These are phyloP conservation scores for Vanessa tameamea DNA, from an alignment of 1,140 invertebrate genomes.

Conservation along the genomic window DNA sequence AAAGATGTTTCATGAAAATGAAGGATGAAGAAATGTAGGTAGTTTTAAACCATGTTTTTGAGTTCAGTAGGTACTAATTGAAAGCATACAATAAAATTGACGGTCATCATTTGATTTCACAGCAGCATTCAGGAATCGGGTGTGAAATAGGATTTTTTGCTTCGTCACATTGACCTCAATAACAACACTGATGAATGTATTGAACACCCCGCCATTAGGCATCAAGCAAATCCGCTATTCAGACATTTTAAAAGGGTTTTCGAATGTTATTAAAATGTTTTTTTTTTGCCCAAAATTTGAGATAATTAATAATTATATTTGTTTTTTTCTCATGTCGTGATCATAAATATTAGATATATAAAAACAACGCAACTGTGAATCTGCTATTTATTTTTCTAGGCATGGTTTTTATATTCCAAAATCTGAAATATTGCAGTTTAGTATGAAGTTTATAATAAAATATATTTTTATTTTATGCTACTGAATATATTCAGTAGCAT, in stretches of 20 bases:
- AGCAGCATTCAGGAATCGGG: slow-evolving; percentile 42
- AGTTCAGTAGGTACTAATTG: slow-evolving; percentile 17
- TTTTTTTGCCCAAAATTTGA: background rate
- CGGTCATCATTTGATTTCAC: slow-evolving; percentile 58
- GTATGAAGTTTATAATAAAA: too few relatives aligned
- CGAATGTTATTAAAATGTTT: background rate
- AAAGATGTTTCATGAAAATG: background rate
- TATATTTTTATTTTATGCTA: too few relatives aligned
- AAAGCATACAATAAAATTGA: slow-evolving; percentile 41
- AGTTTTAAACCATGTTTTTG: background rate
- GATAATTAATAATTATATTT: too few relatives aligned
- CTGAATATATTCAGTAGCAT: too few relatives aligned
- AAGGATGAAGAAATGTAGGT: background rate
- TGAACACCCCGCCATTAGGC: slow-evolving; percentile 59
- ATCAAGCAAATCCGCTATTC: slow-evolving; percentile 21
- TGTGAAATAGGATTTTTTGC: slow-evolving; percentile 49
- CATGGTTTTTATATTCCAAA: too few relatives aligned
- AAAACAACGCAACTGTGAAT: too few relatives aligned
- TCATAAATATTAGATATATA: too few relatives aligned
- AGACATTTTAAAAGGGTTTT: slow-evolving; percentile 16
- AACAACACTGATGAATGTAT: slow-evolving; percentile 64
- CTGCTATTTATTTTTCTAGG: too few relatives aligned
- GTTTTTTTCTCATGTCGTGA: too few relatives aligned
- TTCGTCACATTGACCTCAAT: slow-evolving; percentile 55
- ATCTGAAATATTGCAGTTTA: too few relatives aligned